These are phyloP conservation scores for Drosophila asahinai DNA, from an alignment of 1,140 invertebrate genomes.

Conservation along the genomic window DNA sequence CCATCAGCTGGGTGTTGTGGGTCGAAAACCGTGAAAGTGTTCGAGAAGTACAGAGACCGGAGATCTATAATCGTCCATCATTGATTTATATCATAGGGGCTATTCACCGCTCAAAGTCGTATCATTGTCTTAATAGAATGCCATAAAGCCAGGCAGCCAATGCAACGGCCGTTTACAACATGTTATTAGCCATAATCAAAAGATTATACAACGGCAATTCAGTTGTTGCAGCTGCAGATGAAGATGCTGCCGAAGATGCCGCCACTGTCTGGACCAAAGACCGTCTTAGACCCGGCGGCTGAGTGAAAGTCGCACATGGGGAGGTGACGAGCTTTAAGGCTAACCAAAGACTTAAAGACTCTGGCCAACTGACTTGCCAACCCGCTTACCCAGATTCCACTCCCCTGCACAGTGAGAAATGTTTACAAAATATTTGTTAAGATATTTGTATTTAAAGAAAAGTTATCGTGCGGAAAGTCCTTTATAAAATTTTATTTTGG, in stretches of 20 bases:
- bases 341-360: conserved; percentile 20
- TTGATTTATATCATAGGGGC: conserved; percentile 39
- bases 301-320: conserved; percentile 62
- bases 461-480: too few relatives aligned
- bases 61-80: conserved; percentile 34
- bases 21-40: conserved; percentile 23
- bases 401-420: conserved; percentile 33
- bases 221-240: conserved; percentile 42
- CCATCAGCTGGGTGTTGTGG: conserved; percentile 4
- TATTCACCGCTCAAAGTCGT: conserved; percentile 11
- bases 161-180: conserved; percentile 39
- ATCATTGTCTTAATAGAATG: conserved; percentile 33
- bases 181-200: conserved; percentile 61
- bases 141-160: conserved; percentile 26
- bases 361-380: conserved; percentile 63
- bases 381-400: conserved; percentile 71
- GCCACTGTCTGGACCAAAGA: conserved; percentile 16
- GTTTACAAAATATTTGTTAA: neutral
- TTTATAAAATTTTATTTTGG: too few relatives aligned
- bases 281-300: conserved; percentile 24
- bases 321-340: conserved; percentile 33
- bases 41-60: neutral
- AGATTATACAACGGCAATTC: conserved; percentile 66
- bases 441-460: neutral
- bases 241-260: conserved; percentile 38